phyloP scores from a whole-genome alignment of 1,140 invertebrate genomes.

The Ctenoplectra terminalis region DNA sequence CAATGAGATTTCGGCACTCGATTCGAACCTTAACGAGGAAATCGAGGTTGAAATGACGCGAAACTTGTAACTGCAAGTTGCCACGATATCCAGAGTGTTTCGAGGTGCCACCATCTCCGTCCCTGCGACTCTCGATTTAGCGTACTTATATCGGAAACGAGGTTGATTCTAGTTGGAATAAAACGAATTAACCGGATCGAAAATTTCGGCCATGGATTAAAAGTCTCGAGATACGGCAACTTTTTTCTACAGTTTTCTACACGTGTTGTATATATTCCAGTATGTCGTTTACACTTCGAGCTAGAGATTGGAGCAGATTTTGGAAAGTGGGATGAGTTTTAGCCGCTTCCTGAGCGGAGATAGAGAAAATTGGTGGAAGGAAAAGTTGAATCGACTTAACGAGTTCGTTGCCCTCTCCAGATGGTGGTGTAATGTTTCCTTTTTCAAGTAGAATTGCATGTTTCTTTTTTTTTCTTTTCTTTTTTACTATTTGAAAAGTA shows the following conservation, averaged over 20 bases:
- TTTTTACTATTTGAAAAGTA: neutral
- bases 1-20: slow-evolving; percentile 52
- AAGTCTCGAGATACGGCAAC: neutral
- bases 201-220: neutral
- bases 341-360: neutral
- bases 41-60: slow-evolving; percentile 49
- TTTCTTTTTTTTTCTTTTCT: neutral
- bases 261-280: neutral
- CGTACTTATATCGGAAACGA: slow-evolving; percentile 37
- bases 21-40: slow-evolving; percentile 50
- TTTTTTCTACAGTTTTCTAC: neutral
- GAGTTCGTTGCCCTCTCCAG: neutral
- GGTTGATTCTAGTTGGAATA: neutral
- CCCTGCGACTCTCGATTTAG: slow-evolving; percentile 14
- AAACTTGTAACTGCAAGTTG: slow-evolving; percentile 28
- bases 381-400: neutral
- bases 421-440: neutral
- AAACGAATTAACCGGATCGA: neutral
- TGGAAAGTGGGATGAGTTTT: neutral
- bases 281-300: neutral
- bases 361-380: neutral
- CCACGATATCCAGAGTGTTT: slow-evolving; percentile 1
- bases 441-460: neutral
- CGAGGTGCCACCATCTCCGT: neutral
- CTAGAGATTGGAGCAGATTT: slow-evolving; percentile 2